phyloP scores from a whole-genome alignment of 2,888 invertebrate genomes.

The Eumacrocentrus americanus region DNA sequence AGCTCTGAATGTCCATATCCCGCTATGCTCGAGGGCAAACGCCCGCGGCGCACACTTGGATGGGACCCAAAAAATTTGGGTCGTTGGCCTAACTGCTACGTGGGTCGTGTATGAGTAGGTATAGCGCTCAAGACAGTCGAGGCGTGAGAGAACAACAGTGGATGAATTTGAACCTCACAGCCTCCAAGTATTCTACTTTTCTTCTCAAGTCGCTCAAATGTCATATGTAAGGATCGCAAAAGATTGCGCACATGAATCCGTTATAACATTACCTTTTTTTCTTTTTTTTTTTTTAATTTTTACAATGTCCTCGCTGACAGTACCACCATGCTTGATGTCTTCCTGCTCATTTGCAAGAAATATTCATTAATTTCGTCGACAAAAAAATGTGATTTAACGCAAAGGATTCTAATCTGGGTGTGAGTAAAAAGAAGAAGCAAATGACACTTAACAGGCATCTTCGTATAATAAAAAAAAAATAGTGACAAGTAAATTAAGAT shows the following conservation, averaged over 20 bases:
- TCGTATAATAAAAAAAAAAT: constrained; percentile 34
- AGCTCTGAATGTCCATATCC: background rate
- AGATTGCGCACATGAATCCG: background rate
- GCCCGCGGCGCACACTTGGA: constrained; percentile 32
- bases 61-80: constrained; percentile 54
- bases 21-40: constrained; percentile 4
- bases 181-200: background rate
- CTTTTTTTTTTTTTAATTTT: background rate
- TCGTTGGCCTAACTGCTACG: constrained; percentile 49
- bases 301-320: background rate
- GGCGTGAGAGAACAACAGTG: background rate
- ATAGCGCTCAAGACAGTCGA: background rate
- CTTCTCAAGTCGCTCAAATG: background rate
- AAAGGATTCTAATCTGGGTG: background rate
- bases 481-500: constrained; percentile 35
- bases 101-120: constrained; percentile 28
- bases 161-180: background rate
- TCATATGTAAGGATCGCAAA: too few species aligned
- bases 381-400: background rate
- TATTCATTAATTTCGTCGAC: constrained; percentile 14
- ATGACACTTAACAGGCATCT: constrained; percentile 41
- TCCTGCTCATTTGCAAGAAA: background rate
- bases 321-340: background rate
- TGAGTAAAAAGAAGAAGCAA: constrained; percentile 25
- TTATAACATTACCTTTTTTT: background rate